Base-by-base conservation (phyloP, 2,113 vertebrate genomes). In the Oreochromis tanganicae region DNA sequence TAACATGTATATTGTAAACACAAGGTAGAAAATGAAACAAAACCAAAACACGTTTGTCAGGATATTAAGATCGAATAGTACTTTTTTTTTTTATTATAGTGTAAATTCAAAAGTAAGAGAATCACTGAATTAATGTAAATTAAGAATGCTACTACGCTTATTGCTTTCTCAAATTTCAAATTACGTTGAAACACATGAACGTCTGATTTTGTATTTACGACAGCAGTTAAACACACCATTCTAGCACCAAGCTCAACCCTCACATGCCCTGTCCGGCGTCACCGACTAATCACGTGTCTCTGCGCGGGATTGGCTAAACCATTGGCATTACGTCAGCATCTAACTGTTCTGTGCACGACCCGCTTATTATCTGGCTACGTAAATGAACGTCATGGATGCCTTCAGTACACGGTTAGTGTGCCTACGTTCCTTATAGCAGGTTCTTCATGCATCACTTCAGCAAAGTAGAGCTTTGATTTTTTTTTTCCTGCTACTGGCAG, bases 281-380 rank as follows among this genome's bases (percentile, higher is more conserved):
- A 80, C 79, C 32, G 8, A 55, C 17, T 16, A 52, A 78, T 80
- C 91, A 94, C 91, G 88, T 93, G 91, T 88, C 36, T 46, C 19
- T 34, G 81, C 89, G 88, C 85, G 81, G 88, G 85, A 92, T 93
- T 92, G 89, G 89, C 34, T 87, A 80, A 59, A 41, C 8, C 8
- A 3, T 38, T 6, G 29, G 4, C 11, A 34, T 75, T 90, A 82
- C 81, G 81, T 92, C 86, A 91, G 17, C 32, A 6, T 8, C 5
- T 63, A 56, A 27, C 73, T 17, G 32, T 29, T 48, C 19, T 29
- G 9, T 16, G n/a, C 56, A 6, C 10, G 43, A 55, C 27, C 27
- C n/a, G 2, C 48, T 71, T 17, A 34, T 89, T 88, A 88, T 91
- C 66, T 4, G 61, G 6, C 41, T 21, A 84, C 8, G 50, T 27